A percentile compares a stretch with the other conserved stretches of the same genome.
Conservation (phyloP, 2,888 invertebrate species). For the Andricus quercusramuli region DNA sequence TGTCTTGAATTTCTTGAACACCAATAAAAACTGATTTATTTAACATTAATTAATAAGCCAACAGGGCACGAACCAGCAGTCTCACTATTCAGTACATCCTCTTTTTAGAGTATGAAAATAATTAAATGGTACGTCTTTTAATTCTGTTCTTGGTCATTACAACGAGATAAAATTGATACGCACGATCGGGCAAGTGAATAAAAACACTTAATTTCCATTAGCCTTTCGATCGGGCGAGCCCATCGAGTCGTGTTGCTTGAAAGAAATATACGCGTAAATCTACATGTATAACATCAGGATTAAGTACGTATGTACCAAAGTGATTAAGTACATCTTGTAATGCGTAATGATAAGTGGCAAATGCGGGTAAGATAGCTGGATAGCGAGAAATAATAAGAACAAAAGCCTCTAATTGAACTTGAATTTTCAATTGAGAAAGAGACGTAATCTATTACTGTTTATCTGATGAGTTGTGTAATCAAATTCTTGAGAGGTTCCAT, state of each 20-base stretch:
- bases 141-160: constrained; percentile 34
- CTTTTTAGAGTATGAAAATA: constrained; percentile 10
- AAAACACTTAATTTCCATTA: constrained; percentile 40
- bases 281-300: constrained; percentile 28
- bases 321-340: constrained; percentile 37
- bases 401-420: not conserved
- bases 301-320: constrained; percentile 20
- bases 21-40: constrained; percentile 4
- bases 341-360: constrained; percentile 26
- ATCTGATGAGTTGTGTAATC: not conserved
- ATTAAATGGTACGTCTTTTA: constrained; percentile 26
- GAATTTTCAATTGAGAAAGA: not conserved
- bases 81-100: constrained; percentile 8
- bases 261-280: constrained; percentile 30
- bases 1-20: not conserved
- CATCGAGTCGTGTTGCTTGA: constrained; percentile 5
- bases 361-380: constrained; percentile 2
- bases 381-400: constrained; percentile 28
- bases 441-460: not conserved
- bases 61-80: not conserved
- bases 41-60: constrained; percentile 5
- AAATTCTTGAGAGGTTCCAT: not conserved
- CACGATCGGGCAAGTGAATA: constrained; percentile 32
- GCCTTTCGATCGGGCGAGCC: constrained; percentile 14
- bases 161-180: constrained; percentile 38